Evolutionary conservation across 1,140 invertebrate species (phyloP), one percentile per base, ranked within the genome.

Genomic region (Homalodisca vitripennis): DNA sequence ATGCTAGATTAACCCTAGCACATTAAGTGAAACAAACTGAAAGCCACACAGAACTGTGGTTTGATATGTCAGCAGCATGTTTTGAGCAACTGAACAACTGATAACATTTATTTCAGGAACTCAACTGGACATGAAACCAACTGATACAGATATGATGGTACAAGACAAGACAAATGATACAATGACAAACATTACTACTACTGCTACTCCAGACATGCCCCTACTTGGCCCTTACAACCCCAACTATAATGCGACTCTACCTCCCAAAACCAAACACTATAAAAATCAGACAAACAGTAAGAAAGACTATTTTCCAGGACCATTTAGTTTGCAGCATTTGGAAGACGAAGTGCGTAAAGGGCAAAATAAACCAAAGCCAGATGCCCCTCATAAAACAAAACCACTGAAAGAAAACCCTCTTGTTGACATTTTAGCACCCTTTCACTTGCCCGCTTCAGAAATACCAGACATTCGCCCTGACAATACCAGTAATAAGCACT

Each of bases 201-300:
- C 46, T 22, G 57, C 31, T 57, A 31, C 53, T 30, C n/a, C 48
- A 47, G 2, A 1, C 13, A 34, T 53, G 14, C 69, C 69, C 14
- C 69, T 74, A 63, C 71, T 74, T 24, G 71, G 71, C n/a, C 71
- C 73, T 57, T 72, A 67, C 66, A 74, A 74, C 53, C 71, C 73
- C 20, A 62, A 74, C 66, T 66, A 53, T 32, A 32, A 55, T 20
- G 17, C 2, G 34, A 46, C 64, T 29, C 24, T 12, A 48, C 31
- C 41, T 22, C 31, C 31, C 14, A 69, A 62, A 55, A 34, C 41
- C 3, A 69, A 69, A 48, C 24, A 20, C 64, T 51, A 34, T 29
- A 69, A 73, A 73, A 48, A 68, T 57, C 66, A 57, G 30, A 57
- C 30, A 57, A 32, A 32, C 22, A 53, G 24, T 20, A 67, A 71